These are phyloP conservation scores for Larimichthys crocea DNA, from an alignment of 2,113 vertebrate species.

Conservation along the genomic window DNA sequence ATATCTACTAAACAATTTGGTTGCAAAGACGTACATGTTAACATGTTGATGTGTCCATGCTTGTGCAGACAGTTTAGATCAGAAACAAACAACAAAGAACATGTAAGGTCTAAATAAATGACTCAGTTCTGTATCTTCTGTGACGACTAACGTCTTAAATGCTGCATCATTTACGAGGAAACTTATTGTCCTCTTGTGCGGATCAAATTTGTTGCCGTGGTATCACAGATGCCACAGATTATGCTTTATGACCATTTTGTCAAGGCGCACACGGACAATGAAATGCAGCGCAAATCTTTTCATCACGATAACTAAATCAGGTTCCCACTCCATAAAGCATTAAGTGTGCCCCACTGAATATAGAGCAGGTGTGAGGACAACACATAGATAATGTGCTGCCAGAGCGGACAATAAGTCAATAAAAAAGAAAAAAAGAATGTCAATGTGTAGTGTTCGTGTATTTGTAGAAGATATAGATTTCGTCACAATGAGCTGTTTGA, in stretches of 20 bases:
- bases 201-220: slow-evolving; percentile 44
- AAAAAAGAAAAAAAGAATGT: not conserved
- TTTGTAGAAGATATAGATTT: not conserved
- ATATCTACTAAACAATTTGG: slow-evolving; percentile 21
- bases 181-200: slow-evolving; percentile 29
- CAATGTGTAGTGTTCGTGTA: not conserved
- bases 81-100: not conserved
- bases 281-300: slow-evolving; percentile 67
- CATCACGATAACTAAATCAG: slow-evolving; percentile 74
- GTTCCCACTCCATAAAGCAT: slow-evolving; percentile 44
- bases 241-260: slow-evolving; percentile 64
- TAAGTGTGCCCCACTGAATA: slow-evolving; percentile 53
- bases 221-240: slow-evolving; percentile 43
- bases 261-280: slow-evolving; percentile 46
- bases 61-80: not conserved
- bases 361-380: slow-evolving; percentile 36
- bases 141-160: slow-evolving; percentile 23
- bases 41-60: not conserved
- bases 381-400: slow-evolving; percentile 23
- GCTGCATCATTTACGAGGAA: slow-evolving; percentile 40
- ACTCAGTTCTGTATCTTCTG: slow-evolving; percentile 21
- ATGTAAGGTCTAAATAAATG: slow-evolving; percentile 12
- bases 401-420: slow-evolving; percentile 22
- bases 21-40: not conserved
- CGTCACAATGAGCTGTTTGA: not conserved